Evolutionary conservation across 2,113 vertebrate species (phyloP), one percentile per base, ranked within the genome.

Genomic region (Numenius arquata): DNA sequence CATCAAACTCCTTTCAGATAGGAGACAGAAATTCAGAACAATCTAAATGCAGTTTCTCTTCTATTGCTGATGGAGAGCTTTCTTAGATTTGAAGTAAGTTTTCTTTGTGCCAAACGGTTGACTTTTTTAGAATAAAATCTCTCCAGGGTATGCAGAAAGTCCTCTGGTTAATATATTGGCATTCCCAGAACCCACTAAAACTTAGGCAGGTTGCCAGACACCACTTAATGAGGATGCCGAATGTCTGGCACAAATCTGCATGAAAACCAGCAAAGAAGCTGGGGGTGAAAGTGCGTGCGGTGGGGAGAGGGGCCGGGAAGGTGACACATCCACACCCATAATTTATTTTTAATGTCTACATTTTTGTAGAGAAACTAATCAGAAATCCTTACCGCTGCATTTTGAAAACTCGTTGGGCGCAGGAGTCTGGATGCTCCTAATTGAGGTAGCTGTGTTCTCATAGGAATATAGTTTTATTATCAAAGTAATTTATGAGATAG

Each of bases 111-210:
- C 97, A 97, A 98, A 97, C 96, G 94, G 93, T 97, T 98, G 97
- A 98, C 97, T 98, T 98, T 98, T 97, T 98, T 97, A 96, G 97
- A 98, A 97, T 90, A 97, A 98, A 98, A 98, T 89, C 95, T 97
- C 95, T 93, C 96, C 80, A 95, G 97, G 90, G 91, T 95, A 95
- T 97, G 97, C 95, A 95, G 3, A 97, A 97, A 98, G 97, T 97
- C 96, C 95, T 98, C 97, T 98, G 97, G 97, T 98, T 98, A 98
- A 98, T 98, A 98, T 98, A 98, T 96, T 98, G 98, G 98, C 97
- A 98, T 98, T 98, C 97, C 97, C 97, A 98, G 97, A 98, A 98
- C 96, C 98, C 96, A 96, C 98, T 98, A 96, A 97, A 98, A 95
- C 88, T 84, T 93, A 89, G 98, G 97, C 98, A 97, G 94, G 74